Evolutionary conservation across 2,113 vertebrate species (phyloP), one percentile per base, ranked within the genome.

Genomic region (Lutjanus erythropterus): DNA sequence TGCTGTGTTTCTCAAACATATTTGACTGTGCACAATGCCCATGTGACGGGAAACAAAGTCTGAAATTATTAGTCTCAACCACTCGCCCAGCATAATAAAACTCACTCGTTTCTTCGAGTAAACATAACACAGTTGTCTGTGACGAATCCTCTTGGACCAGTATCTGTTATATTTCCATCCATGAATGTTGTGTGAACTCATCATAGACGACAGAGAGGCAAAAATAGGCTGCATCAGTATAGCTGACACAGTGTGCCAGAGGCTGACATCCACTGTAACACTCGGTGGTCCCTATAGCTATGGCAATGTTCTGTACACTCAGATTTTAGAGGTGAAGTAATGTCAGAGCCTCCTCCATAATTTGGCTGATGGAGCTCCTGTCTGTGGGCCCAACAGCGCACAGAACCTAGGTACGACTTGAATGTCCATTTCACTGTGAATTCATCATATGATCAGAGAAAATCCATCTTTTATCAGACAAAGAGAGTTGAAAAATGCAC

Each of bases 201-300:
- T 42, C 42, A 39, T 19, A 49, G 37, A 78, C 41, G 49, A 79
- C 71, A 42, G 69, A 61, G 23, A 41, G 70, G 25, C 61, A 76
- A 71, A 78, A 83, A 73, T 53, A 81, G 80, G 56, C 56, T 65
- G 56, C 11, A 46, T 33, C 60, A 46, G 10, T 29, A 42, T n/a
- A 70, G 72, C 61, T 88, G 89, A 77, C 86, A 78, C 66, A 47
- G 46, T 80, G 8, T 71, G 74, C 65, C 80, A 79, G 78, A 85
- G 77, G 69, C 83, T 89, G 81, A 47, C 71, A 68, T 75, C 82
- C 61, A 71, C 62, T 75, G 44, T 52, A 37, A 66, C 33, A 67
- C 33, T 47, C 31, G 69, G 71, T 35, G 76, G 78, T 85, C 29
- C 67, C 79, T 83, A 82, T 85, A 76, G 78, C 56, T 62, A 33